A percentile compares a stretch with the other conserved stretches of the same genome.
These are phyloP conservation scores for Lottia scabra DNA, from an alignment of 2,888 invertebrate species.

Conservation along the genomic window DNA sequence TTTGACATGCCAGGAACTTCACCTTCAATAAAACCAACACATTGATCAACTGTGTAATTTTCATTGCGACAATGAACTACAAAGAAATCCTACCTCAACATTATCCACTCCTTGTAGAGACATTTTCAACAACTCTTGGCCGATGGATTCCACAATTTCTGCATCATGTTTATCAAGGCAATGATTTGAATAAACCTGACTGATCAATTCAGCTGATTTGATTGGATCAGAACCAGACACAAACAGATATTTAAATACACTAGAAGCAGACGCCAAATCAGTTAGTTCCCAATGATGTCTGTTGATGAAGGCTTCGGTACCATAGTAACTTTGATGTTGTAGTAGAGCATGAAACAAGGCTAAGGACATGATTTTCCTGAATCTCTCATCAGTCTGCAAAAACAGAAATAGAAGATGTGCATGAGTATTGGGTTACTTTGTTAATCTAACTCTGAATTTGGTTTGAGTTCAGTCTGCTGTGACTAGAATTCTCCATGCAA, in stretches of 20 bases:
- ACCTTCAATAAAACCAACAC: too few species aligned
- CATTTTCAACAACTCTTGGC: constrained; percentile 14
- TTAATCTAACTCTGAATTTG: too few species aligned
- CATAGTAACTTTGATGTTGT: constrained; percentile 58
- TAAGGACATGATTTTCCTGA: constrained; percentile 46
- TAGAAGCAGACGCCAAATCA: constrained; percentile 55
- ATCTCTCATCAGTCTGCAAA: constrained; percentile 27
- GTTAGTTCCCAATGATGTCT: constrained; percentile 55
- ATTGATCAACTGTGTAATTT: too few species aligned
- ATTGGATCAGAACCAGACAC: constrained; percentile 34
- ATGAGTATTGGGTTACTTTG: too few species aligned
- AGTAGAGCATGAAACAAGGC: constrained; percentile 59
- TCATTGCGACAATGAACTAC: too few species aligned
- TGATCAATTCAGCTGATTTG: constrained; percentile 41
- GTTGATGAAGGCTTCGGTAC: constrained; percentile 47
- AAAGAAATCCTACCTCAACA: neutral
- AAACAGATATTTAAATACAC: constrained; percentile 47
- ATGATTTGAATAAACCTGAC: constrained; percentile 51
- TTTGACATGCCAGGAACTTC: too few species aligned
- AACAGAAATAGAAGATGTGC: too few species aligned
- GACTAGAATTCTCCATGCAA: too few species aligned
- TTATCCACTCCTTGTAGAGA: neutral
- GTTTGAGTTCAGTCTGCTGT: too few species aligned
- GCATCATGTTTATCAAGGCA: constrained; percentile 36
- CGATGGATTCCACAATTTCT: constrained; percentile 36